Evolutionary conservation across 2,888 invertebrate species (phyloP), one percentile per base, ranked within the genome.

Genomic region (Ypsolopha scabrella): DNA sequence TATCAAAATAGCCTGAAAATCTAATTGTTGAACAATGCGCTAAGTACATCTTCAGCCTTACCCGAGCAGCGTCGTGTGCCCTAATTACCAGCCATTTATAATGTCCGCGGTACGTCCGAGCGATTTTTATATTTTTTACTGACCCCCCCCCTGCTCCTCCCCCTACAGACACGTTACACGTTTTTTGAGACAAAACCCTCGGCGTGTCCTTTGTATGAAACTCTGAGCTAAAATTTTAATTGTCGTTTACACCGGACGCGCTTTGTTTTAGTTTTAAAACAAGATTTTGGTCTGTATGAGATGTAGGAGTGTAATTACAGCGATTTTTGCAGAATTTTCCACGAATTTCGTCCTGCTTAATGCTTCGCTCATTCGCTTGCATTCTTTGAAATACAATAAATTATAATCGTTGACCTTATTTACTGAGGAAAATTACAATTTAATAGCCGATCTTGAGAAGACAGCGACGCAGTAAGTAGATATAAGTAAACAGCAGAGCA

Each of bases 51-150:
- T 34, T 57, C 43, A 36, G 52, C 63, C 55, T 52, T 7, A 6
- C 9, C 50, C 43, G 53, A 58, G 61, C 59, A 61, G 62, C 62
- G 67, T 68, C 64, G 70, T 72, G 67, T 67, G 71, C 65, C 67
- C 77, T 81, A 81, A 82, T 82, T 82, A 82, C 82, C 71, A 63
- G 65, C 76, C 80, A 80, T 82, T 78, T 77, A 78, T 79, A 76
- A 80, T 75, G 70, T 57, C 62, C 71, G 67, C 70, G 70, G 71
- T 65, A 34, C 65, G 75, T 72, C 75, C 73, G 65, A 70, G 68
- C 74, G 67, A 72, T 78, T 80, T 77, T 77, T 74, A 71, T 73
- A 68, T 71, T 77, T 75, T 78, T 77, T 74, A 24, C 35, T 24
- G 14, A 24, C 57, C 60, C 63, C 60, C 64, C 58, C 46, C n/a